phyloP scores from a whole-genome alignment of 2,888 invertebrate species.

The Perizoma affinitatum region DNA sequence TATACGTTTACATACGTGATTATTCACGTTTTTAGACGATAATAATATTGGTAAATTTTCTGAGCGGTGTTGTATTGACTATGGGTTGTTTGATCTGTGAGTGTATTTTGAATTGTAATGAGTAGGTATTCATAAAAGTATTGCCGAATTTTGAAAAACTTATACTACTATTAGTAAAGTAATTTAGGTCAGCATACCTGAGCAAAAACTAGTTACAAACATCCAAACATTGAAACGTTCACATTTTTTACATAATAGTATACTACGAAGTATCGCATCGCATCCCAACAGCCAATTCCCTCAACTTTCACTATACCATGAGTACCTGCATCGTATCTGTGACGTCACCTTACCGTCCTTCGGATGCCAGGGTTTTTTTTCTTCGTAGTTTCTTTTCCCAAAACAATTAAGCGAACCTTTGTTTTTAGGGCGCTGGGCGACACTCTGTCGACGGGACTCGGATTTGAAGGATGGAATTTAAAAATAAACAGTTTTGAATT shows the following conservation, averaged over 20 bases:
- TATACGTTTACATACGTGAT: constrained; percentile 39
- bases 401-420: constrained; percentile 68
- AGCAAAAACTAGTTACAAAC: too few species aligned
- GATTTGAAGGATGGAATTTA: constrained; percentile 42
- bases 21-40: constrained; percentile 47
- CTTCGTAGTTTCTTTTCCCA: constrained; percentile 55
- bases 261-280: too few species aligned
- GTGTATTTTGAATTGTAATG: background rate
- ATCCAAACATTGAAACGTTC: too few species aligned
- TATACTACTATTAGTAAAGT: too few species aligned
- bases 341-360: constrained; percentile 78
- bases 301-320: constrained; percentile 46
- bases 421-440: constrained; percentile 53
- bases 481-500: constrained; percentile 35
- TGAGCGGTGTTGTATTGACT: constrained; percentile 18
- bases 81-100: constrained; percentile 11
- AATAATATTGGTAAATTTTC: constrained; percentile 37
- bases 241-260: too few species aligned
- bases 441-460: constrained; percentile 52
- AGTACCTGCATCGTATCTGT: constrained; percentile 59
- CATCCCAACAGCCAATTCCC: constrained; percentile 48
- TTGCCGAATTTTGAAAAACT: background rate
- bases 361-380: constrained; percentile 70
- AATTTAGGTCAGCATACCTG: too few species aligned
- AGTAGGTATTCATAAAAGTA: background rate